Evolutionary conservation across 2,113 vertebrate genomes (phyloP), one percentile per base, ranked within the genome.

Genomic region (Plestiodon gilberti): DNA sequence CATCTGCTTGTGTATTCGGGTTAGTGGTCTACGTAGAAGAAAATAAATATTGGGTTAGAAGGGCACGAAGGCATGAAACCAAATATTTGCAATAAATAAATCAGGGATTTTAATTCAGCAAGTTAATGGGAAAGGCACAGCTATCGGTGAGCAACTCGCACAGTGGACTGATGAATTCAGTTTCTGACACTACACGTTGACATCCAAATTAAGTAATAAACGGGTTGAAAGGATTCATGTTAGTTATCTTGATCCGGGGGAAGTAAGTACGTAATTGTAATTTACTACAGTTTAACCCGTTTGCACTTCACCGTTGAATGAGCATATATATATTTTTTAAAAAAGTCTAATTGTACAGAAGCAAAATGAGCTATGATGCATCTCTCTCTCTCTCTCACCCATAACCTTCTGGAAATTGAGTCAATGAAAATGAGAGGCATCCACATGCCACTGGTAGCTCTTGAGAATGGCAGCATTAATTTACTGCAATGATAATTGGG

Each of bases 401-500:
- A 87, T 95, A 94, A 96, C 92, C 88, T 88, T 82, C 82, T 81
- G 70, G 94, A 95, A 92, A 90, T 38, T 82, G 92, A 95, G 89
- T 89, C 94, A 84, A 93, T 91, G 43, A 85, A 91, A 91, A 91
- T 92, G 92, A 95, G 85, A 92, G 94, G 95, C 94, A 95, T 96
- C 95, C 96, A 88, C 89, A 93, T 95, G 95, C 95, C 96, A 95
- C 70, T 78, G 86, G 79, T 84, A 91, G 89, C 91, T 95, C 91
- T 95, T 90, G 93, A 92, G 91, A 92, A 94, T 0, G 1, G 84
- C 94, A 87, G 82, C 93, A 95, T 95, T 95, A 95, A 96, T 96
- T 96, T 93, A 96, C 93, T 89, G 86, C 87, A 90, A 92, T 95
- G 95, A 94, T 97, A 96, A 96, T 94, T 94, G 94, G 95, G 89